Evolutionary conservation across 2,888 invertebrate species (phyloP), one percentile per base, ranked within the genome.

Genomic region (Timema podura): DNA sequence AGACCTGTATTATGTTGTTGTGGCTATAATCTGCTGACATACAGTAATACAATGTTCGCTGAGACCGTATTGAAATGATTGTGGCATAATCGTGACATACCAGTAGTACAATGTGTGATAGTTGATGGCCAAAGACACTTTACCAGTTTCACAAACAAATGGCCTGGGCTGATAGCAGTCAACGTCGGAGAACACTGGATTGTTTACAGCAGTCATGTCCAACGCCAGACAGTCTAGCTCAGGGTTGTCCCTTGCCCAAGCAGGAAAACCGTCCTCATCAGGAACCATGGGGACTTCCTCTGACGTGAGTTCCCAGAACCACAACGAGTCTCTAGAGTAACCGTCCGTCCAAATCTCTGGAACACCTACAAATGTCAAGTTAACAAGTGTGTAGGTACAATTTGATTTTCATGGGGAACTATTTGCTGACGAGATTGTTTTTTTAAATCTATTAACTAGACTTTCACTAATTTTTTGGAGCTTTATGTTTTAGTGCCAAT

Each of bases 121-220:
- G 30, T 30, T 30, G 30, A 30, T 1, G 30, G 3, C 30, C 3
- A 30, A 30, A 30, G 30, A 30, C 30, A 30, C 30, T 30, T 57
- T n/a, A 57, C 57, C 57, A n/a, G 57, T 13, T 30, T 57, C 57
- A 13, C 57, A 57, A 30, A 57, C 57, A 13, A 57, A 57, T 5
- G 57, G 57, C 57, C 15, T 57, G 5, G n/a, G 5, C 57, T 16
- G n/a, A 15, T 9, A 57, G 57, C 57, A 57, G 57, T 57, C 57
- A 5, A 30, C 15, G 57, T 57, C 57, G 57, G n/a, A 9, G n/a
- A 57, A 57, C 9, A 9, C 16, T 0, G 57, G 16, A 15, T 13
- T 13, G 51, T 15, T 5, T 51, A 13, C 9, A 13, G 13, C 51
- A 13, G 51, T 30, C 10, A 30, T 3, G 57, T 11, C 57, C n/a